phyloP scores from a whole-genome alignment of 2,888 invertebrate species.

The Agrotis segetum region DNA sequence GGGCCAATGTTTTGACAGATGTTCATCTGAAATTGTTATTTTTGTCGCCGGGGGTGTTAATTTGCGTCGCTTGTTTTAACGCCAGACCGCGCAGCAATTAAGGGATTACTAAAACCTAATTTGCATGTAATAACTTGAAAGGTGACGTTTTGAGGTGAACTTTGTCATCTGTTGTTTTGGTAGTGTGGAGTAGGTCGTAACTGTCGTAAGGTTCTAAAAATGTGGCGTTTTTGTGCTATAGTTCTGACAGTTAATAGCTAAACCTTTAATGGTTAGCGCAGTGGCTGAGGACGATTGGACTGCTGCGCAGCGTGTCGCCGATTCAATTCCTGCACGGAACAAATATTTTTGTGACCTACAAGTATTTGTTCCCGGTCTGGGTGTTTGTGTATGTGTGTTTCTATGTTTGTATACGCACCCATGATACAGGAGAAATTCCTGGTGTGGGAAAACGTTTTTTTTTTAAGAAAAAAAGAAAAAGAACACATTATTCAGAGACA shows the following conservation, averaged over 20 bases:
- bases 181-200: background rate
- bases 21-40: conserved; percentile 78
- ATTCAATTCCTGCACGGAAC: no score
- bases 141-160: conserved; percentile 47
- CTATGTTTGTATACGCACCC: no score
- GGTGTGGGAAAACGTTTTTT: no score
- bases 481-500: no score
- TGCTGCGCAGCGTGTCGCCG: no score
- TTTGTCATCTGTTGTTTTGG: conserved; percentile 46
- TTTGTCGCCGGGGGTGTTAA: conserved; percentile 71
- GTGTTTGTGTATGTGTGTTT: no score
- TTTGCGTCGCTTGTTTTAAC: conserved; percentile 73
- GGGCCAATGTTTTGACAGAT: conserved; percentile 80
- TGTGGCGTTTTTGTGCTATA: background rate
- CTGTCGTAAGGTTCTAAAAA: background rate
- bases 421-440: no score
- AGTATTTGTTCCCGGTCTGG: no score
- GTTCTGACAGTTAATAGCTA: background rate
- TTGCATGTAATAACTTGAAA: conserved; percentile 66
- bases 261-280: background rate
- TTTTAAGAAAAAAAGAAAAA: no score
- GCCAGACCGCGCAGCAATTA: conserved; percentile 66
- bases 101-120: conserved; percentile 64
- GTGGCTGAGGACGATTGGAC: no score
- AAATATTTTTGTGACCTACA: no score